Conservation (phyloP, 2,888 invertebrate genomes). For the Asteroscopus sphinx region DNA sequence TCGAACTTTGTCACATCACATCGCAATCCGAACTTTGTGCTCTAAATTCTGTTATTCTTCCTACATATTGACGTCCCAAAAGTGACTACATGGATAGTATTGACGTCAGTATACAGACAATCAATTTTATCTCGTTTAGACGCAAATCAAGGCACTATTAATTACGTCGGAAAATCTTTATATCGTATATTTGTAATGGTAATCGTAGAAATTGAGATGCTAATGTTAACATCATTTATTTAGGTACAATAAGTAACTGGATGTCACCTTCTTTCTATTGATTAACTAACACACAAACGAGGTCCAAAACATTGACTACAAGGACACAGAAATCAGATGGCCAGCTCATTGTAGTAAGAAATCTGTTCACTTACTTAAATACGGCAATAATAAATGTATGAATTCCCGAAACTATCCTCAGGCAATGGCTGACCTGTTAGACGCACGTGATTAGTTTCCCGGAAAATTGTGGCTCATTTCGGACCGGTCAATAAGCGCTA, state of each 20-base stretch:
- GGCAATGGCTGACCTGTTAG: constrained; percentile 6
- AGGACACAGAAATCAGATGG: constrained; percentile 10
- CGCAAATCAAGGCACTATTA: constrained; percentile 58
- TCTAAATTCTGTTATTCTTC: constrained; percentile 34
- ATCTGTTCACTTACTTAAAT: constrained; percentile 6
- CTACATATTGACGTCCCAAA: constrained; percentile 46
- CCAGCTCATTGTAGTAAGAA: constrained; percentile 10
- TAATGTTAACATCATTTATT: constrained; percentile 14
- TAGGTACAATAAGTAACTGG: background rate
- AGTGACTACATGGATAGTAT: constrained; percentile 58
- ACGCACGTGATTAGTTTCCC: constrained; percentile 22
- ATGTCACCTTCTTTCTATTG: constrained; percentile 17
- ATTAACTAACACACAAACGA: constrained; percentile 7
- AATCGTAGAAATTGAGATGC: constrained; percentile 53
- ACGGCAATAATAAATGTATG: background rate
- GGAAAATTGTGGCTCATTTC: constrained; percentile 14
- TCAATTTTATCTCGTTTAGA: constrained; percentile 59
- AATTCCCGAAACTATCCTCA: constrained; percentile 17
- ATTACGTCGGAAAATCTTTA: constrained; percentile 54
- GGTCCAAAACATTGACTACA: background rate
- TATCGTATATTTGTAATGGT: constrained; percentile 57
- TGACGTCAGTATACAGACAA: constrained; percentile 71
- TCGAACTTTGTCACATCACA: constrained; percentile 21
- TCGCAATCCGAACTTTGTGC: constrained; percentile 24
- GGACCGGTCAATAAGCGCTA: constrained; percentile 25